A percentile compares a stretch with the other conserved stretches of the same genome.
Evolutionary conservation across 2,888 invertebrate species (phyloP).

Genomic region (Stenchaetothrips biformis): DNA sequence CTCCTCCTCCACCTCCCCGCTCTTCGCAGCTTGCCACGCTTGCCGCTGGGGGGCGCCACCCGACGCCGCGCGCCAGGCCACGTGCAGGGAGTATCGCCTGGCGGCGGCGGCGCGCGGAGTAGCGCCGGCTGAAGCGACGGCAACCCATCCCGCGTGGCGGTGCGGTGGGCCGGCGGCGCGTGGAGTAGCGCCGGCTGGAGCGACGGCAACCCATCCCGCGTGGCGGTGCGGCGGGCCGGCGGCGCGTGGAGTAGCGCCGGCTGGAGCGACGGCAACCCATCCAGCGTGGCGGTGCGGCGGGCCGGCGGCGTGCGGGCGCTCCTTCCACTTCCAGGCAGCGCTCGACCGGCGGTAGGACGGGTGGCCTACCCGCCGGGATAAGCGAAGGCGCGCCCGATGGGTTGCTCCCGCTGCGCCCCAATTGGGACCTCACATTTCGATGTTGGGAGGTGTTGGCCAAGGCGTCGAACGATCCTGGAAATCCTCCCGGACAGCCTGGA

Average conservation of each 20-base stretch:
- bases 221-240: background rate
- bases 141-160: conserved; percentile 14
- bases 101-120: background rate
- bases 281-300: conserved; percentile 23
- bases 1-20: no score
- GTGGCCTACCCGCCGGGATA: no score
- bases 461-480: no score
- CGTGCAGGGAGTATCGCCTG: background rate
- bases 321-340: no score
- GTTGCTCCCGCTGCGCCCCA: no score
- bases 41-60: conserved; percentile 29
- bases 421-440: no score
- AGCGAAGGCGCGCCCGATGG: no score
- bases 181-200: conserved; percentile 31
- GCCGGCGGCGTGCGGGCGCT: background rate
- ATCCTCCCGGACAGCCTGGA: no score
- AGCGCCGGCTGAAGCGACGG: conserved; percentile 30
- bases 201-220: conserved; percentile 27
- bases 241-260: conserved; percentile 23
- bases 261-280: conserved; percentile 26
- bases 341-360: no score
- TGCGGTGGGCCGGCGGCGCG: background rate
- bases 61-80: background rate
- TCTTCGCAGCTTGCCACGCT: conserved; percentile 27
- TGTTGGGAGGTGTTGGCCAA: no score